phyloP scores from a whole-genome alignment of 2,888 invertebrate genomes.

The Amphipoea lucens region DNA sequence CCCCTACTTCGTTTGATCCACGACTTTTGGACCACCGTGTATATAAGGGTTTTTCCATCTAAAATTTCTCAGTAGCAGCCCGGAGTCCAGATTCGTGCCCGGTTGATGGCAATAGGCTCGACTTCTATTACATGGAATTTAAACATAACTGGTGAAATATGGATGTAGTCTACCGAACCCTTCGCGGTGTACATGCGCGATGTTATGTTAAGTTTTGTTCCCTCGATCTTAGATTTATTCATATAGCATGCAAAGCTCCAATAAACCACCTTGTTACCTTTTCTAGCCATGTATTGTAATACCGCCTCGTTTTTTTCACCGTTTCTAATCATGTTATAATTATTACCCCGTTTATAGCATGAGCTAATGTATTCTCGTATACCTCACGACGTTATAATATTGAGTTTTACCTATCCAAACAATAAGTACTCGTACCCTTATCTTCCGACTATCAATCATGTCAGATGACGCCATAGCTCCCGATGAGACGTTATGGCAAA shows the following conservation, averaged over 20 bases:
- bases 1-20: no score
- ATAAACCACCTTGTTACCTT: no score
- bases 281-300: neutral
- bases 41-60: no score
- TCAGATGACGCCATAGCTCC: slow-evolving; percentile 17
- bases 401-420: slow-evolving; percentile 37
- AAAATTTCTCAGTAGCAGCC: no score
- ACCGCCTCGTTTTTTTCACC: neutral
- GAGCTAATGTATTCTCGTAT: neutral
- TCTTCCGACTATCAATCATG: slow-evolving; percentile 36
- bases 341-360: neutral
- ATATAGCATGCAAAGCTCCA: no score
- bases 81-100: no score
- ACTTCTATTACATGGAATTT: neutral
- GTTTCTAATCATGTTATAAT: neutral
- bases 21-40: no score
- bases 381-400: slow-evolving; percentile 17
- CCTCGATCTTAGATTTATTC: neutral
- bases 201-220: neutral
- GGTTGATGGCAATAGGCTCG: neutral
- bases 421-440: slow-evolving; percentile 4
- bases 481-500: neutral
- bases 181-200: neutral
- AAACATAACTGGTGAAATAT: no score
- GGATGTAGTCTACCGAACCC: neutral